Conservation (phyloP, 2,113 vertebrate species). For the Alexandromys fortis region DNA sequence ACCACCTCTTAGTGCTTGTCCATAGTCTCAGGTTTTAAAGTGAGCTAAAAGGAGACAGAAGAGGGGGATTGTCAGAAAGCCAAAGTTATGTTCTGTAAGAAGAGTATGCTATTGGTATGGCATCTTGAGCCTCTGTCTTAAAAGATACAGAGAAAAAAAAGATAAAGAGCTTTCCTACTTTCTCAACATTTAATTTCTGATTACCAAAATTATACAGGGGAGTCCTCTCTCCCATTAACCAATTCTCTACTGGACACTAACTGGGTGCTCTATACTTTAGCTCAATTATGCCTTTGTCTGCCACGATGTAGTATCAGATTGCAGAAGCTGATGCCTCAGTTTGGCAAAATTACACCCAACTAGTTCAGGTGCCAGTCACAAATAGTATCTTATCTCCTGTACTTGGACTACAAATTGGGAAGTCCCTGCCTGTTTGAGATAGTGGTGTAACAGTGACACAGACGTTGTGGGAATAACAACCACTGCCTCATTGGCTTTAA, state of each 20-base stretch:
- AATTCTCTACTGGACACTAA: background rate
- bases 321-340: background rate
- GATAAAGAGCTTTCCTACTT: background rate
- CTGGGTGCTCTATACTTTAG: background rate
- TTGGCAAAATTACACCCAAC: background rate
- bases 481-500: background rate
- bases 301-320: background rate
- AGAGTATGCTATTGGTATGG: background rate
- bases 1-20: background rate
- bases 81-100: background rate
- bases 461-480: background rate
- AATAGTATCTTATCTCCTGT: background rate
- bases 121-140: background rate
- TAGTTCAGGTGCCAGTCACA: background rate
- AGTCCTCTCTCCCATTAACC: background rate
- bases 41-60: slow-evolving; percentile 30
- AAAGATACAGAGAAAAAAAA: background rate
- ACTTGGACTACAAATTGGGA: background rate
- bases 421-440: background rate
- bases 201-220: background rate
- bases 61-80: slow-evolving; percentile 1
- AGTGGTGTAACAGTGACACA: background rate
- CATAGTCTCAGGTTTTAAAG: slow-evolving; percentile 1
- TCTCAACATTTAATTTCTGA: background rate
- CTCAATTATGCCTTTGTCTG: background rate